Conservation (phyloP, 2,888 invertebrate genomes). For the Meta bourneti region DNA sequence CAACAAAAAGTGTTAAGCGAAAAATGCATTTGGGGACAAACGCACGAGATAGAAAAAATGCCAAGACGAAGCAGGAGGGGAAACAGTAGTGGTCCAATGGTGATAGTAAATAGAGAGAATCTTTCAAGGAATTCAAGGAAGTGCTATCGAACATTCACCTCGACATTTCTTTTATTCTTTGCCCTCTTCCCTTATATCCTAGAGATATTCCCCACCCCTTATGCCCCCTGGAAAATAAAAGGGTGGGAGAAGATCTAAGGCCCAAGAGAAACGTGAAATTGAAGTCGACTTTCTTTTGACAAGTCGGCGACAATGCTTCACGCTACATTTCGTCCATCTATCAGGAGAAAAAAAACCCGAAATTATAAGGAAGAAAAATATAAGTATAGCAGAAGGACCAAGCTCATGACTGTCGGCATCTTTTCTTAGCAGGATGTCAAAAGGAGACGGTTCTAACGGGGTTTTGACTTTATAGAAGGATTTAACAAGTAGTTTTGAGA, state of each 20-base stretch:
- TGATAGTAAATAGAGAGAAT: slow-evolving; percentile 61
- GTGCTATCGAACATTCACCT: slow-evolving; percentile 70
- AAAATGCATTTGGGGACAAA: slow-evolving; percentile 21
- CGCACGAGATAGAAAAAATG: background rate
- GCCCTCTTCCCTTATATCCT: background rate
- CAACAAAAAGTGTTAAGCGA: background rate
- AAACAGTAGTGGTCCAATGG: background rate
- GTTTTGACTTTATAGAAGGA: slow-evolving; percentile 68
- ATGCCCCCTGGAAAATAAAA: slow-evolving; percentile 39
- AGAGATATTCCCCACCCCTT: background rate
- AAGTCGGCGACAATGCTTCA: slow-evolving; percentile 70
- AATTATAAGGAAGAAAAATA: slow-evolving; percentile 18
- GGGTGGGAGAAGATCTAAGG: background rate
- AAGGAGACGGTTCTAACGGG: slow-evolving; percentile 56
- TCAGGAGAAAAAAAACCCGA: slow-evolving; percentile 46
- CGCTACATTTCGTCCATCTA: slow-evolving; percentile 72
- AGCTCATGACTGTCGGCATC: slow-evolving; percentile 62
- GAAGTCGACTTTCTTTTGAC: slow-evolving; percentile 70
- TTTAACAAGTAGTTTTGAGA: slow-evolving; percentile 62
- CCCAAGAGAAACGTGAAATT: slow-evolving; percentile 51
- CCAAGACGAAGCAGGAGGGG: background rate
- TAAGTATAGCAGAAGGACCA: background rate
- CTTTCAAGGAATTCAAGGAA: slow-evolving; percentile 61
- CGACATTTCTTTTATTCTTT: slow-evolving; percentile 42
- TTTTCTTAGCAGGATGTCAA: slow-evolving; percentile 56